Conservation (phyloP, 2,888 invertebrate species). For the Corythucha ciliata region DNA sequence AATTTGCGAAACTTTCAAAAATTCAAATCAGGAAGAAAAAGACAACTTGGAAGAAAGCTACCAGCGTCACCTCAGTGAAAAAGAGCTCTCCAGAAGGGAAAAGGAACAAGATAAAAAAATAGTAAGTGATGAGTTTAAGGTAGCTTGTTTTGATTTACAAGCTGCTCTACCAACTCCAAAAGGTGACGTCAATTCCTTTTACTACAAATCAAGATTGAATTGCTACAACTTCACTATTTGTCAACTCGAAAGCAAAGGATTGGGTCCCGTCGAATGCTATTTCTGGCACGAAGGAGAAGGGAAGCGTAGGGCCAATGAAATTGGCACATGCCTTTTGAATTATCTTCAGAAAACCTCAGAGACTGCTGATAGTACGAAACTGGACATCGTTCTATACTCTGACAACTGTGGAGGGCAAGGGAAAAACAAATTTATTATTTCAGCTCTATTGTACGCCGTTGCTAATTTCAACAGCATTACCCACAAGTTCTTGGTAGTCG, state of each 20-base stretch:
- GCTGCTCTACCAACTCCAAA: slow-evolving; percentile 38
- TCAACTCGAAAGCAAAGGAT: slow-evolving; percentile 20
- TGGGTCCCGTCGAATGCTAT: slow-evolving; percentile 28
- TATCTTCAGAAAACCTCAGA: slow-evolving; percentile 2
- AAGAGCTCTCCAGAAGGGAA: slow-evolving; percentile 31
- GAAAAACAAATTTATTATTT: slow-evolving; percentile 28
- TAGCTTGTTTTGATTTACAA: slow-evolving; percentile 38
- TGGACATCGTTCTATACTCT: slow-evolving; percentile 24
- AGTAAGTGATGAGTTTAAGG: slow-evolving; percentile 28
- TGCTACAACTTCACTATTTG: slow-evolving; percentile 33
- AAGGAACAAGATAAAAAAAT: slow-evolving; percentile 36
- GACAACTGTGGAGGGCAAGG: slow-evolving; percentile 32
- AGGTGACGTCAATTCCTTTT: slow-evolving; percentile 37
- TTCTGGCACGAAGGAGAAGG: slow-evolving; percentile 33
- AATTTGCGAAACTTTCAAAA: slow-evolving; percentile 34
- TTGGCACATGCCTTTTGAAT: slow-evolving; percentile 24
- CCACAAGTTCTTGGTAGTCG: slow-evolving; percentile 33
- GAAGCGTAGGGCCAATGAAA: slow-evolving; percentile 27
- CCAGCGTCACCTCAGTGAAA: slow-evolving; percentile 33
- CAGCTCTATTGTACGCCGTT: background rate
- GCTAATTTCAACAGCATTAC: slow-evolving; percentile 5
- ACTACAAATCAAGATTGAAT: slow-evolving; percentile 33
- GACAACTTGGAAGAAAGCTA: slow-evolving; percentile 31
- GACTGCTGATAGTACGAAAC: background rate
- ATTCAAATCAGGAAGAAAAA: slow-evolving; percentile 35